These are phyloP conservation scores for Mormyrops boulengeri DNA, from an alignment of 2,797 vertebrate species.

Conservation along the genomic window DNA sequence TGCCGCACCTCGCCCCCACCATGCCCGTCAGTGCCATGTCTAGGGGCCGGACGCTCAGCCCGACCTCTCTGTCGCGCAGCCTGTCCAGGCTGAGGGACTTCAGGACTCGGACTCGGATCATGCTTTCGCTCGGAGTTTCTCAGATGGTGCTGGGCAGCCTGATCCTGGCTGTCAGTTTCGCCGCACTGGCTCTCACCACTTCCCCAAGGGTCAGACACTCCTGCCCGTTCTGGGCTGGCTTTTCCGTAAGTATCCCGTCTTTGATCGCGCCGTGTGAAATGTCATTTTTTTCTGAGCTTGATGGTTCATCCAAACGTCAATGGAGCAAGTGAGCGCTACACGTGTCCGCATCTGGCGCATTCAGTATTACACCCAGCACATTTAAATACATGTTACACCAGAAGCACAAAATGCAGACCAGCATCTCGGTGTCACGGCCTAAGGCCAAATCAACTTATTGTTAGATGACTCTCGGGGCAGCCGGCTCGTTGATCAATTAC, in stretches of 20 bases:
- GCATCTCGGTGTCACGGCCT: background rate
- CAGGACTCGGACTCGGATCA: slow-evolving; percentile 80
- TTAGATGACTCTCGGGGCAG: background rate
- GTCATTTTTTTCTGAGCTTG: background rate
- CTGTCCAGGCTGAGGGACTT: slow-evolving; percentile 81
- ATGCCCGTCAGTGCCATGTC: slow-evolving; percentile 75
- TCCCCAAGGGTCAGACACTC: slow-evolving; percentile 91
- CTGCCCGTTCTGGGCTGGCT: slow-evolving; percentile 98
- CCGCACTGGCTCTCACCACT: slow-evolving; percentile 92
- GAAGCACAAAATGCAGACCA: background rate
- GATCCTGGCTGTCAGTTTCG: slow-evolving; percentile 94
- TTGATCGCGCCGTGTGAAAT: background rate
- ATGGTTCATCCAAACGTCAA: background rate
- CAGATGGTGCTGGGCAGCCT: slow-evolving; percentile 95
- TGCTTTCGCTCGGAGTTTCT: slow-evolving; percentile 85
- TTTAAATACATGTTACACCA: background rate
- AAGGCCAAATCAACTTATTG: background rate
- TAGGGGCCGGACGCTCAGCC: slow-evolving; percentile 72
- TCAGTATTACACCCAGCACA: background rate
- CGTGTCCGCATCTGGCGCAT: background rate
- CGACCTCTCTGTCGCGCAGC: slow-evolving; percentile 78
- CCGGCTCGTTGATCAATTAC: background rate
- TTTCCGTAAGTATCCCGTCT: slow-evolving; percentile 78
- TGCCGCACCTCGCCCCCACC: slow-evolving; percentile 24
- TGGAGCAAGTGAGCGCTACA: background rate